Evolutionary conservation across 2,113 vertebrate species (phyloP).

Genomic region (Prunella fulvescens): DNA sequence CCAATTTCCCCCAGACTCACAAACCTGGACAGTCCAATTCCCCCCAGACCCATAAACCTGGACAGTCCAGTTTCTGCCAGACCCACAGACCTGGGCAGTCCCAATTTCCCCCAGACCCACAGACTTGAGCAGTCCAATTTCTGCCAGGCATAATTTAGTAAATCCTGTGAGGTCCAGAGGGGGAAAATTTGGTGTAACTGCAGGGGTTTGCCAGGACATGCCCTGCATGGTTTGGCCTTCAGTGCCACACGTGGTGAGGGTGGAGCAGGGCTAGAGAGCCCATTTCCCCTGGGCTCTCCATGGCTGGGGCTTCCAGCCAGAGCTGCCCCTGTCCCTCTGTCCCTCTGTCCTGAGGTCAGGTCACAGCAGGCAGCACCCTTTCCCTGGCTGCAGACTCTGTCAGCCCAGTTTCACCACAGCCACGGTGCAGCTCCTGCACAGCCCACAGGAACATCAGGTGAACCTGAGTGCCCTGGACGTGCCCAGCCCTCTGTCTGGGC

Average conservation of each 20-base stretch:
- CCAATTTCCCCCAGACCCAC: background rate
- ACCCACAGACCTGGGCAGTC: background rate
- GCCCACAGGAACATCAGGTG: background rate
- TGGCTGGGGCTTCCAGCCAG: background rate
- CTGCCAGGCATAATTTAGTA: background rate
- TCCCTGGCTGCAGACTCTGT: background rate
- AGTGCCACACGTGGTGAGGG: accelerated
- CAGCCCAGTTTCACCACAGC: no score
- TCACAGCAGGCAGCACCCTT: background rate
- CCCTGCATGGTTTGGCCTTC: background rate
- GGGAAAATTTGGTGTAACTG: background rate
- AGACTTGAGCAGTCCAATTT: no score
- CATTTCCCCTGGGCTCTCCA: background rate
- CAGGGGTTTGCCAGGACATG: background rate
- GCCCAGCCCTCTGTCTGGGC: no score
- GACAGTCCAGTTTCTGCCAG: background rate
- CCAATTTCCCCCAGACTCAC: no score
- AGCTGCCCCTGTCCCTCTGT: background rate
- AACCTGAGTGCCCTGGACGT: background rate
- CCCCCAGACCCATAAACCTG: no score
- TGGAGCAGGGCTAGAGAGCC: background rate
- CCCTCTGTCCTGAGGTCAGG: no score
- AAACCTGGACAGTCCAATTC: background rate
- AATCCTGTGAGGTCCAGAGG: background rate
- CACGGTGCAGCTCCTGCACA: background rate